Base-by-base conservation (phyloP, 2,113 vertebrate species). In the Bos indicus region DNA sequence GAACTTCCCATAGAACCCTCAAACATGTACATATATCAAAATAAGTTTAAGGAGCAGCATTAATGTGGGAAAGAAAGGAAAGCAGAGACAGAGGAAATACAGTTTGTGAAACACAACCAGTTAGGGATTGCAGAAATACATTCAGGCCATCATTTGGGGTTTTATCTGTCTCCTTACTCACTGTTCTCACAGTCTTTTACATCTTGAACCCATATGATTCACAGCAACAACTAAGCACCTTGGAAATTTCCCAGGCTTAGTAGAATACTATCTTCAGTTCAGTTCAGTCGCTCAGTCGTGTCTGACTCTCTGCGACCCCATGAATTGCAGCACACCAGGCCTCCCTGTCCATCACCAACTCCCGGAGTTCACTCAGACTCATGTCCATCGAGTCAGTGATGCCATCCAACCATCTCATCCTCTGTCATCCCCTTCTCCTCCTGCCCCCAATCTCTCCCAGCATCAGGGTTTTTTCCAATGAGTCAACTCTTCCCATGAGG, bases 271-370 rank as follows among this genome's bases (percentile, higher is more conserved):
- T 15, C 28, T 83, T 87, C 2, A 54, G 16, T 54, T 54, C 52
- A 54, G 16, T 54, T 19, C 52, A 54, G 52, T 54, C 0, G 0
- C 52, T 54, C 17, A 21, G 17, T 56, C 19, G 0, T 56, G 54
- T 21, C 54, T 3, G 54, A 56, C 19, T 21, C 54, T 19, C 2
- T 56, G 54, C 2, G 0, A 56, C 54, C 7, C 54, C 54, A 21
- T 56, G 19, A 21, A 56, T 21, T 2, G 0, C 2, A 56, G 19
- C 54, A 7, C 0, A 0, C 54, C 6, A 56, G 54, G 48, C 19
- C 7, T 21, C 54, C 54, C 19, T 21, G 19, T 21, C 52, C 6
- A 54, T 54, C 17, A 54, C 52, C 16, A 54, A 54, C 2, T 54
- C 16, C 52, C 1, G 52, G 52, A 54, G 16, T 54, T 6, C 52